A percentile compares a stretch with the other conserved stretches of the same genome.
phyloP scores from a whole-genome alignment of 2,797 vertebrate genomes.

The Amblyraja radiata region DNA sequence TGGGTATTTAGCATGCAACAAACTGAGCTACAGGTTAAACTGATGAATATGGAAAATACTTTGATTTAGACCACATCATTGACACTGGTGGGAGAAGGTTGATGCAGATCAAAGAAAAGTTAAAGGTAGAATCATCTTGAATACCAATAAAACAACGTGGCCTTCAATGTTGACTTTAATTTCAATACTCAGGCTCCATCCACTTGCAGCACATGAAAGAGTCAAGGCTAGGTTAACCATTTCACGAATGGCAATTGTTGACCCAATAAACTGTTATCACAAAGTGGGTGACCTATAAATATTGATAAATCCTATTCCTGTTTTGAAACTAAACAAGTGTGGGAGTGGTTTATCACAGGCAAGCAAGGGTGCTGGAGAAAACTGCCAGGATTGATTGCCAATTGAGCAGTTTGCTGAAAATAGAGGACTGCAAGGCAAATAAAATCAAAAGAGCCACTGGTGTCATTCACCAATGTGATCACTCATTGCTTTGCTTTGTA shows the following conservation, averaged over 20 bases:
- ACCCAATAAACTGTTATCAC: too few relatives aligned
- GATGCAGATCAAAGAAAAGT: neutral
- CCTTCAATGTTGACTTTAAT: neutral
- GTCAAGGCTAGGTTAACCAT: neutral
- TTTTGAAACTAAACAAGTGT: neutral
- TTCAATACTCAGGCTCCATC: neutral
- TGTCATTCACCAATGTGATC: neutral
- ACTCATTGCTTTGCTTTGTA: neutral
- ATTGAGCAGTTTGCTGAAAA: neutral
- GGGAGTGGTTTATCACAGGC: neutral
- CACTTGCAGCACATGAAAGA: neutral
- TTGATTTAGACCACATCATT: neutral
- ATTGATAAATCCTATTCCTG: neutral
- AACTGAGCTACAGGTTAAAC: neutral
- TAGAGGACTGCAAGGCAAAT: neutral
- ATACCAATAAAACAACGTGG: neutral
- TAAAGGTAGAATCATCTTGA: neutral
- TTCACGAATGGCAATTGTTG: neutral
- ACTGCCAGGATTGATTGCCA: neutral
- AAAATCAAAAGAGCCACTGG: neutral
- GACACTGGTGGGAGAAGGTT: neutral
- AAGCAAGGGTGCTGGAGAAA: neutral
- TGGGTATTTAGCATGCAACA: neutral
- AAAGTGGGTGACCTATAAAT: neutral
- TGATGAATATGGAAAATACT: neutral